Base-by-base conservation (phyloP, 2,797 vertebrate species). In the Neosilurus hyrtlii region DNA sequence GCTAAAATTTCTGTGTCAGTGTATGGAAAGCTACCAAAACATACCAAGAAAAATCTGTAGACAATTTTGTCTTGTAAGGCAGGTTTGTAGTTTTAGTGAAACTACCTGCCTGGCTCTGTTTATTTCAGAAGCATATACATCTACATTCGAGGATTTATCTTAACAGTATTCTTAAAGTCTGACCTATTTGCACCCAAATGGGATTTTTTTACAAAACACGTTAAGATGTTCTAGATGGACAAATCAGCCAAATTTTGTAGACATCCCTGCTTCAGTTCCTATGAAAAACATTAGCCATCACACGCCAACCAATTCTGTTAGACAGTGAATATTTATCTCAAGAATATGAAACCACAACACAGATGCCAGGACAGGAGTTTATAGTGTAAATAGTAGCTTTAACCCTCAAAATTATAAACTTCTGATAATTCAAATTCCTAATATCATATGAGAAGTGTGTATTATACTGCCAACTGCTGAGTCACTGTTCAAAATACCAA, bases 211-310 rank as follows among this genome's bases (percentile, higher is more conserved):
- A 49, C 22, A 24, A 1, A 24, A 15, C 68, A 52, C 22, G 14
- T 71, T 24, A 16, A 16, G 10, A 15, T 14, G 16, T 35, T 5
- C 10, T 35, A 75, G 54, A 57, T 7, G 56, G 24, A 0, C 0
- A 57, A 68, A 8, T 80, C 12, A 43, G 54, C 26, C 12, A 37
- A 75, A 37, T 37, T 75, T 10, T 59, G 30, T 12, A 37, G 73
- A 75, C 7, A 51, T 57, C 51, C 52, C 66, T 6, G 4, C 35
- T 82, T 80, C 35, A 82, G 30, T 79, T 77, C 83, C 73, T 70
- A 51, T 30, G 71, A 24, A 35, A 74, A 74, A 76, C 30, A 51
- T 75, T 18, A 79, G 9, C 61, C 11, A 49, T 22, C 18, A 75
- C 6, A 22, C 20, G 8, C 30, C 26, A 75, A 54, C 30, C 20